A percentile compares a stretch with the other conserved stretches of the same genome.
phyloP scores from a whole-genome alignment of 2,888 invertebrate genomes.

The Melinopterus prodromus region DNA sequence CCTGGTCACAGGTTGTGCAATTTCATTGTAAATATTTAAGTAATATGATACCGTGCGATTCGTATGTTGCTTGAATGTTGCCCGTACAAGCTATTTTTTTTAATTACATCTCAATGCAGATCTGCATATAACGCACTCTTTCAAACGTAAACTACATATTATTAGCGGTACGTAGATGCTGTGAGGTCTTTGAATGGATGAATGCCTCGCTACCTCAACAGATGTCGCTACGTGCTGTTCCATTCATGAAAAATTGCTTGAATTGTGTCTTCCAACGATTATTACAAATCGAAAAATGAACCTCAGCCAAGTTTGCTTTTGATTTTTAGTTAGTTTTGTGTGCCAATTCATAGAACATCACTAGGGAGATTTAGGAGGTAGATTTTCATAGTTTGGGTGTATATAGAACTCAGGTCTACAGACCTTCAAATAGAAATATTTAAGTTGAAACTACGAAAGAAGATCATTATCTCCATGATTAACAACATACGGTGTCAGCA shows the following conservation, averaged over 20 bases:
- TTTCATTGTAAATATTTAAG: slow-evolving; percentile 37
- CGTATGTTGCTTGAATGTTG: neutral
- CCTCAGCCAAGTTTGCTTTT: no score
- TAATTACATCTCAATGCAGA: neutral
- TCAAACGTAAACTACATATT: neutral
- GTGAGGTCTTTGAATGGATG: neutral
- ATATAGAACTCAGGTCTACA: no score
- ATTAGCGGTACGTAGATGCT: neutral
- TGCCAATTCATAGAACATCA: no score
- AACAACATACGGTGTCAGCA: no score
- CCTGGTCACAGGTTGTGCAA: slow-evolving; percentile 24
- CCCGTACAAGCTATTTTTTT: neutral
- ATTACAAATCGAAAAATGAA: no score
- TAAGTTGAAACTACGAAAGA: no score
- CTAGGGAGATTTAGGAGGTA: no score
- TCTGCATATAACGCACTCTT: neutral
- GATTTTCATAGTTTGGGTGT: no score
- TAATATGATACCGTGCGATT: slow-evolving; percentile 29
- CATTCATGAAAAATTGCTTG: neutral
- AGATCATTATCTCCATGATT: no score
- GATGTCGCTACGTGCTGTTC: neutral
- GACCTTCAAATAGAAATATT: no score
- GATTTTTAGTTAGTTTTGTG: no score
- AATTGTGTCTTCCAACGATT: no score
- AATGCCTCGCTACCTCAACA: neutral